These are phyloP conservation scores for Temnothorax unifasciatus DNA, from an alignment of 2,888 invertebrate genomes.

Conservation along the genomic window DNA sequence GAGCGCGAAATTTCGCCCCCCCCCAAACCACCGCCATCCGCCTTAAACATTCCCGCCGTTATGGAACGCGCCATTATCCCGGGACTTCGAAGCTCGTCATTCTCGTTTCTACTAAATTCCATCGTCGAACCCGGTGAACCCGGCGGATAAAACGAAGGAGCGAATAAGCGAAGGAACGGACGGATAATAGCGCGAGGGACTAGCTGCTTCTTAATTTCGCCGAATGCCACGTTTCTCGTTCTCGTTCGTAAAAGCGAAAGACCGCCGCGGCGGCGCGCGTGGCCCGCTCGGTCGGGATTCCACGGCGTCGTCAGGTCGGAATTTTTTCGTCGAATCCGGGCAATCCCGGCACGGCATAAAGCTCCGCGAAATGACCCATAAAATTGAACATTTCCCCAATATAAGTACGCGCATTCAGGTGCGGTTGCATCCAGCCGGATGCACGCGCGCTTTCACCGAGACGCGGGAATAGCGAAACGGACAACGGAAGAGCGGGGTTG, in stretches of 20 bases:
- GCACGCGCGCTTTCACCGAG: conserved; percentile 22
- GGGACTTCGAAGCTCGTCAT: conserved; percentile 58
- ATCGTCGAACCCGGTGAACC: conserved; percentile 42
- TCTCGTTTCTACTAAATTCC: conserved; percentile 55
- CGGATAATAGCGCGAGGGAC: conserved; percentile 15
- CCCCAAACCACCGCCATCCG: conserved; percentile 37
- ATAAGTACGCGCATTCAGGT: conserved; percentile 66
- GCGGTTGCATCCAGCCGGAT: conserved; percentile 54
- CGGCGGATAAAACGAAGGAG: not conserved
- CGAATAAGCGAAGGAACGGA: not conserved
- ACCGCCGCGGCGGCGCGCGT: not conserved
- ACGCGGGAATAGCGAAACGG: not conserved
- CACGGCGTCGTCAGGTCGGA: conserved; percentile 32
- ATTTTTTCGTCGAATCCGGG: conserved; percentile 61
- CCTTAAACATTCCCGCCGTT: conserved; percentile 50
- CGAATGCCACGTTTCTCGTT: conserved; percentile 35
- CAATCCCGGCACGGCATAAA: conserved; percentile 56
- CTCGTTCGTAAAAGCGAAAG: conserved; percentile 46
- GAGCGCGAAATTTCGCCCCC: conserved; percentile 38
- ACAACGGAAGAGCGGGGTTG: not conserved
- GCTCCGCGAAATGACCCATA: conserved; percentile 72
- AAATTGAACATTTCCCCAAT: conserved; percentile 71
- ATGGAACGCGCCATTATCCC: conserved; percentile 55
- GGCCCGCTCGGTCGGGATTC: conserved; percentile 24
- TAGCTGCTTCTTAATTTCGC: conserved; percentile 64